These are phyloP conservation scores for Tipula vernalis DNA, from an alignment of 2,888 invertebrate species.

Conservation along the genomic window DNA sequence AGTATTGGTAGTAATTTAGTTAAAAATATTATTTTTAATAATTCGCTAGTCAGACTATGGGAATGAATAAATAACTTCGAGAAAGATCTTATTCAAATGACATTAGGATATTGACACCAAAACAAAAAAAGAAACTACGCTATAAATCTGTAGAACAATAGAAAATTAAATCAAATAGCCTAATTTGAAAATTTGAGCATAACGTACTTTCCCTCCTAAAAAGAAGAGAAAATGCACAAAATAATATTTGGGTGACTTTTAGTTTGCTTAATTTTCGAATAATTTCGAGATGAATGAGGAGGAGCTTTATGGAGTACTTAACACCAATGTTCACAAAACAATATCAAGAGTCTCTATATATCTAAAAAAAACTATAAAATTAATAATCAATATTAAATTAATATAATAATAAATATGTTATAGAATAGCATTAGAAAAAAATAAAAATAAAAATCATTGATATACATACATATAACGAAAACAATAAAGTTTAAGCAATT, in stretches of 20 bases:
- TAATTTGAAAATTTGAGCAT: not conserved
- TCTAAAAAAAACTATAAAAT: not conserved
- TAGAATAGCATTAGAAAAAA: not conserved
- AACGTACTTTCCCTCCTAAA: not conserved
- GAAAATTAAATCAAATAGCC: not conserved
- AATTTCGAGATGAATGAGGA: not conserved
- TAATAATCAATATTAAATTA: not conserved
- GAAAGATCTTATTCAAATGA: not conserved
- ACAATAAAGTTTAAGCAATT: not conserved
- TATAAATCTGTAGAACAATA: not conserved
- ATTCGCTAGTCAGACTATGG: slow-evolving; percentile 7
- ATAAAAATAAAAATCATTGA: not conserved
- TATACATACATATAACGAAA: not conserved
- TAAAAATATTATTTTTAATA: slow-evolving; percentile 7
- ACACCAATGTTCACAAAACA: not conserved
- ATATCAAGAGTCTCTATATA: not conserved
- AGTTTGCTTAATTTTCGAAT: not conserved
- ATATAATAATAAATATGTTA: not conserved
- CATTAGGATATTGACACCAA: not conserved
- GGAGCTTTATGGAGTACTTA: not conserved
- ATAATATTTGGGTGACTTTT: not conserved
- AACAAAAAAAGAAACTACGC: not conserved
- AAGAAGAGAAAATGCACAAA: not conserved
- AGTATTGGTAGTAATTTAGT: not conserved
- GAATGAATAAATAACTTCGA: not conserved